A percentile compares a stretch with the other conserved stretches of the same genome.
These are phyloP conservation scores for Erythrocercus mccallii DNA, from an alignment of 2,113 vertebrate species.

Conservation along the genomic window DNA sequence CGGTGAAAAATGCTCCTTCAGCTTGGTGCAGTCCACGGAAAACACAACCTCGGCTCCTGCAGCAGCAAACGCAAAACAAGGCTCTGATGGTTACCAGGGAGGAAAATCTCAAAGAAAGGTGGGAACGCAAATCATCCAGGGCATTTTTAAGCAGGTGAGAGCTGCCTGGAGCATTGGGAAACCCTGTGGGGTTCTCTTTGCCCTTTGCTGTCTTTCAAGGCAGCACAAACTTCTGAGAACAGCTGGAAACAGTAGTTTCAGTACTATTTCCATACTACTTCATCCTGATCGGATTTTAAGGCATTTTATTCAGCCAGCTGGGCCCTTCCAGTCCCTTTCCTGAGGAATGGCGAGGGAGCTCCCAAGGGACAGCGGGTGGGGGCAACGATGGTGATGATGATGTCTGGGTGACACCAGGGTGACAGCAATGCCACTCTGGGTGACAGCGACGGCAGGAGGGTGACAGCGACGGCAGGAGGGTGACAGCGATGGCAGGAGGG, in stretches of 20 bases:
- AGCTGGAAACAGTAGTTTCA: accelerated
- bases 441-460: neutral
- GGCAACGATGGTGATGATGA: too few relatives aligned
- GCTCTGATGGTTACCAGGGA: neutral
- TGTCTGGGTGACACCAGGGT: neutral
- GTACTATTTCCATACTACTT: accelerated
- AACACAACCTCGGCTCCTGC: slow-evolving; percentile 84
- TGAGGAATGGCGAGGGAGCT: accelerated
- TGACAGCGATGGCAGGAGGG: neutral
- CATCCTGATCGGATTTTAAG: accelerated
- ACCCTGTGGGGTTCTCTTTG: neutral
- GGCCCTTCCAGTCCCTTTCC: neutral
- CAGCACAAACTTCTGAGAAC: neutral
- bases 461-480: neutral
- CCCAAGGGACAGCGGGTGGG: accelerated
- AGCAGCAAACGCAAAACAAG: neutral
- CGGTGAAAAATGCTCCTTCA: slow-evolving; percentile 71
- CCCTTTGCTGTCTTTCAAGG: neutral
- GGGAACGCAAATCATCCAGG: neutral
- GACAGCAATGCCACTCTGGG: neutral
- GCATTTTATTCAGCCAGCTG: neutral
- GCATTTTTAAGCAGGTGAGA: neutral
- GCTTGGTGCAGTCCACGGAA: slow-evolving; percentile 85
- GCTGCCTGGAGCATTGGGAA: accelerated
- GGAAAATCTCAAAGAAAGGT: neutral